phyloP scores from a whole-genome alignment of 1,140 invertebrate genomes.

The Homalodisca vitripennis region DNA sequence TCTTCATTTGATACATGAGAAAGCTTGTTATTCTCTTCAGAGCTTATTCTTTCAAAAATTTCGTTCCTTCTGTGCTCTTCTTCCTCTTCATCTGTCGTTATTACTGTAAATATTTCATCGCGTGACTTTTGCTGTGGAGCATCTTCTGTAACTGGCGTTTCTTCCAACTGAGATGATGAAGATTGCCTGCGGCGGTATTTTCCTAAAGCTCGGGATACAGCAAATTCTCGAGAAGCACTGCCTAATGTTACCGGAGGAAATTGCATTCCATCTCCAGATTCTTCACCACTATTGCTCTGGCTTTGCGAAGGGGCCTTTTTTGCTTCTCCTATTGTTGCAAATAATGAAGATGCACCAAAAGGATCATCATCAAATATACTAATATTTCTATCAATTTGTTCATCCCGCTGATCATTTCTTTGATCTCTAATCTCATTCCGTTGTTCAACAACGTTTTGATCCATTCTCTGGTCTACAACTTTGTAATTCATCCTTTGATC shows the following conservation, averaged over 20 bases:
- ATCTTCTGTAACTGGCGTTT: conserved; percentile 46
- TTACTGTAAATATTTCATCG: conserved; percentile 35
- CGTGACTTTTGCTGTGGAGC: conserved; percentile 35
- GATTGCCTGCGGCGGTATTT: conserved; percentile 74
- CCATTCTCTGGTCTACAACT: not conserved
- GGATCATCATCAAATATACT: conserved; percentile 47
- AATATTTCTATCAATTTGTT: not conserved
- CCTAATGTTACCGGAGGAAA: conserved; percentile 56
- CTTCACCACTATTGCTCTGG: conserved; percentile 48
- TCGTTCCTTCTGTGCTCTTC: conserved; percentile 40
- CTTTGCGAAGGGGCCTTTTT: conserved; percentile 59
- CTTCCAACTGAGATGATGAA: conserved; percentile 49
- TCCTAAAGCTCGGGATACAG: conserved; percentile 76
- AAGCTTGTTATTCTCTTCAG: conserved; percentile 36
- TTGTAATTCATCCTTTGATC: too few relatives aligned
- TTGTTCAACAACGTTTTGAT: not conserved
- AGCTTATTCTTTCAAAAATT: conserved; percentile 41
- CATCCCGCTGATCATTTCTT: not conserved
- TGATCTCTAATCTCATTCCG: too few relatives aligned
- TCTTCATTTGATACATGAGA: conserved; percentile 9
- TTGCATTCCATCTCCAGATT: conserved; percentile 46
- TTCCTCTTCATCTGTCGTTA: conserved; percentile 40
- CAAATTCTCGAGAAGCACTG: conserved; percentile 75
- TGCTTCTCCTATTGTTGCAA: conserved; percentile 69
- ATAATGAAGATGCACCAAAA: conserved; percentile 59